Evolutionary conservation across 2,113 vertebrate genomes (phyloP).

Genomic region (Guaruba guarouba): DNA sequence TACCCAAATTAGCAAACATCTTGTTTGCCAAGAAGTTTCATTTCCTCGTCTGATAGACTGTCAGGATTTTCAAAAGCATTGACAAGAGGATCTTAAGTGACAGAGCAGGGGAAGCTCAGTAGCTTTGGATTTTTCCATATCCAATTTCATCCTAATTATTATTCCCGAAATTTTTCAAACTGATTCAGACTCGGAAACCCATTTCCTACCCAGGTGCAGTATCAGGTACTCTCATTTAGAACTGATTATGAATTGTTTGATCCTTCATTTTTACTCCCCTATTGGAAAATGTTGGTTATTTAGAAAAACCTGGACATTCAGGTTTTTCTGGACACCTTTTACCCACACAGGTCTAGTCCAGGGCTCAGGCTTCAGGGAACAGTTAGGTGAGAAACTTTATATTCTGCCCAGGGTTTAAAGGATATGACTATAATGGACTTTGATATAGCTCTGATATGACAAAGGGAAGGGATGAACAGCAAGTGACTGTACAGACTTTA

Average conservation of each 20-base stretch:
- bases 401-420: neutral
- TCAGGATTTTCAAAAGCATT: constrained; percentile 36
- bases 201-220: neutral
- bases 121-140: neutral
- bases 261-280: neutral
- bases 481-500: neutral
- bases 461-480: neutral
- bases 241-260: neutral
- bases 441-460: neutral
- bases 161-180: neutral
- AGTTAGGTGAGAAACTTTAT: neutral
- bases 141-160: neutral
- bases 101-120: neutral
- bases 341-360: neutral
- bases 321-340: neutral
- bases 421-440: neutral
- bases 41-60: constrained; percentile 58
- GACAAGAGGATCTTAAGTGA: neutral
- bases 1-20: constrained; percentile 54
- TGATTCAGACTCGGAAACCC: neutral
- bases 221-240: neutral
- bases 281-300: neutral
- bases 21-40: constrained; percentile 63
- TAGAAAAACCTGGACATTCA: neutral
- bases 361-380: neutral